Evolutionary conservation across 64 coral and sea anemone genomes (phyloP), one percentile per base, ranked within the genome.

Genomic region (Astreopora myriophthalma): DNA sequence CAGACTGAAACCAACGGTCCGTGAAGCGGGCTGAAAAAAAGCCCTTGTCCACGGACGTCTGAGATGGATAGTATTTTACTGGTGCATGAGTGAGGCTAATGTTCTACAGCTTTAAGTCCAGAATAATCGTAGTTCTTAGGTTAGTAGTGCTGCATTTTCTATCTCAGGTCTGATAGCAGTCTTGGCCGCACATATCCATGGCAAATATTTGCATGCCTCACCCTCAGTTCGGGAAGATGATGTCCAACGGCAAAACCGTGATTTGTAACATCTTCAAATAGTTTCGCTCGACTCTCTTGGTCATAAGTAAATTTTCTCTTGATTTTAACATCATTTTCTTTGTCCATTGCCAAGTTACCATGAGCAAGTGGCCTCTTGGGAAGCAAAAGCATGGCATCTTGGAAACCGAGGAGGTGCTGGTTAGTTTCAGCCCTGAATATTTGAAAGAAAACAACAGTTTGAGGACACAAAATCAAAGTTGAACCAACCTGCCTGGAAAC

Each of bases 271-370:
- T 75, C 89, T 30, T 92, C 79, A 31, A 84, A 73, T 16, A 38
- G 65, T 20, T 38, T 42, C 11, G 57, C 84, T 30, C 39, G 44
- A 31, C 20, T 74, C 23, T 92, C 90, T 10, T 58, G 71, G 67
- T 92, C 82, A 24, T 25, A 67, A 6, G 35, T 8, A 48, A 64
- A 92, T 64, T 72, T 85, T 74, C 90, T 85, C 37, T 92, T 92
- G 7, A 85, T 67, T 9, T 67, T 71, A 7, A 65, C 26, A 57
- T 86, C 72, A 86, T 92, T 92, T 31, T 92, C 90, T 65, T 92
- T 92, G 49, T 92, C 90, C 48, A 86, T 85, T 6, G 36, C 89
- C 22, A 92, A 76, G 38, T 92, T 63, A 7, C 58, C 30, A 51
- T 92, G 74, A 1, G 55, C 74, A 37, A 60, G 46, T 4, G 76